phyloP scores from a whole-genome alignment of 2,113 vertebrate genomes.

The Anoura caudifer region DNA sequence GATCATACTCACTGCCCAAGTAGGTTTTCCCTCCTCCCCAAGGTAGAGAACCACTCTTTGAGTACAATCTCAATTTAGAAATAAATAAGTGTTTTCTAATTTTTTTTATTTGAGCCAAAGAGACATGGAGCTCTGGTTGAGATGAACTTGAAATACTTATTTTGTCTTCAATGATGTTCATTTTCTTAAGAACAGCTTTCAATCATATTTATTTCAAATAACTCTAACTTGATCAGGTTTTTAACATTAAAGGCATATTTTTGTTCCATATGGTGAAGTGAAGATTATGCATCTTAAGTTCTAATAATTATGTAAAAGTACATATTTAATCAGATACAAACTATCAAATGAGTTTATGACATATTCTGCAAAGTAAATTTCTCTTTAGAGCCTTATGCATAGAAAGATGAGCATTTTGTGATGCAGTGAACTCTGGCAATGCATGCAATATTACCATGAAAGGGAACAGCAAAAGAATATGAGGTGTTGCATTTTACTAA shows the following conservation, averaged over 20 bases:
- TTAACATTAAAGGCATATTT: constrained; percentile 10
- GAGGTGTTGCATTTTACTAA: constrained; percentile 30
- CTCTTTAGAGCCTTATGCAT: constrained; percentile 23
- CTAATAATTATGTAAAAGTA: constrained; percentile 58
- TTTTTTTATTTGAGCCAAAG: background rate
- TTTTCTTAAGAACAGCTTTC: background rate
- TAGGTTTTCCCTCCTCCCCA: background rate
- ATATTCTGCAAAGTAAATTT: background rate
- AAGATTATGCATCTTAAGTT: background rate
- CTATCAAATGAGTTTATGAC: constrained; percentile 40
- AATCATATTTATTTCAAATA: constrained; percentile 10
- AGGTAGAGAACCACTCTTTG: background rate
- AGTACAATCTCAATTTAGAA: background rate
- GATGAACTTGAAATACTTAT: background rate
- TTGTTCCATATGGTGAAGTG: background rate
- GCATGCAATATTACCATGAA: background rate
- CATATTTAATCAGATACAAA: constrained; percentile 52
- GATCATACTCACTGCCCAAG: background rate
- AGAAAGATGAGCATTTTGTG: constrained; percentile 53
- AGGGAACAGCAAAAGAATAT: constrained; percentile 14
- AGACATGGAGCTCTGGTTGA: background rate
- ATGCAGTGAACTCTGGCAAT: background rate
- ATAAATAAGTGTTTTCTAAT: background rate
- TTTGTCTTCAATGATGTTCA: background rate
- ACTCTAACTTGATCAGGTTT: background rate